Conservation (phyloP, 2,797 vertebrate species). For the Hydrolagus colliei region DNA sequence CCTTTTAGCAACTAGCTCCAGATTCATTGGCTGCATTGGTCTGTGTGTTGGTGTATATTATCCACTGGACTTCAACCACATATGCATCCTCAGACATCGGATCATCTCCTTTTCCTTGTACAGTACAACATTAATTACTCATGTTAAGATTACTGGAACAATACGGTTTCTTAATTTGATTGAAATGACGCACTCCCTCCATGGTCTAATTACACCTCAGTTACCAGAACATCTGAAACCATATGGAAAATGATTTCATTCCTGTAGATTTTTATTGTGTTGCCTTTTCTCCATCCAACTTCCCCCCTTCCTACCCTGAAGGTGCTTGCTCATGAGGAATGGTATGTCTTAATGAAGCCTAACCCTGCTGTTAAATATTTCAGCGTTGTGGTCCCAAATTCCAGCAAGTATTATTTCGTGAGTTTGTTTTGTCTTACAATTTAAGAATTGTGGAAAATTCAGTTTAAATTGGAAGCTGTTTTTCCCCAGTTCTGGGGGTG, state of each 20-base stretch:
- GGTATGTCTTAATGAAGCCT: too few species aligned
- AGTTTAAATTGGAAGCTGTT: too few species aligned
- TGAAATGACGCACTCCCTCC: conserved; percentile 5
- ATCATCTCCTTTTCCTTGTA: neutral
- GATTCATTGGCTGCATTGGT: neutral
- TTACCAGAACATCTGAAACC: neutral
- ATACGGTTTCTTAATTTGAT: conserved; percentile 1
- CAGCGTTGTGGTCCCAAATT: too few species aligned
- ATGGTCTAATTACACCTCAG: conserved; percentile 5
- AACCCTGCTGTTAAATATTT: too few species aligned
- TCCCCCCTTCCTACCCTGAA: neutral
- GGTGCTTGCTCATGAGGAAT: neutral
- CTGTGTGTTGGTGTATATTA: neutral
- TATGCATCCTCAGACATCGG: neutral
- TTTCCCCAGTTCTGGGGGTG: too few species aligned
- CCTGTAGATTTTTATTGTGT: neutral
- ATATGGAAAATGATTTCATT: conserved; percentile 14
- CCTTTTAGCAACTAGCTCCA: neutral
- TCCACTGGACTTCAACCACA: neutral
- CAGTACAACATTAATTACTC: neutral
- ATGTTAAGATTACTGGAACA: too few species aligned
- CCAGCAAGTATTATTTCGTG: too few species aligned
- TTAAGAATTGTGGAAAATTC: too few species aligned
- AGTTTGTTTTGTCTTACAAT: too few species aligned
- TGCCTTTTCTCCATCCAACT: neutral